Conservation (phyloP, 1,140 invertebrate genomes). For the Arion vulgaris region DNA sequence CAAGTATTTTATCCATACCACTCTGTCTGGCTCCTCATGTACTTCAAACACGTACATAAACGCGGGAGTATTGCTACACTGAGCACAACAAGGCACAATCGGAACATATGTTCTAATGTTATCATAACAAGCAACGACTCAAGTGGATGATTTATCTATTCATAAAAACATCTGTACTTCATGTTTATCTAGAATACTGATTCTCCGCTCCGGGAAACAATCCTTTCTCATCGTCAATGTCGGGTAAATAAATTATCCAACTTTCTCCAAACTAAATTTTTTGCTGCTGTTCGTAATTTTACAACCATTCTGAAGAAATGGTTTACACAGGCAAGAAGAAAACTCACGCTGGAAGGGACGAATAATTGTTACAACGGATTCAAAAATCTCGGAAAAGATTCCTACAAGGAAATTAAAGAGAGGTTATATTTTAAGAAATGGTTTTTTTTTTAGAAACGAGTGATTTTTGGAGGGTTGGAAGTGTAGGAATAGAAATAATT, state of each 20-base stretch:
- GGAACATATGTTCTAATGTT: too few species aligned
- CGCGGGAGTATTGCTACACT: too few species aligned
- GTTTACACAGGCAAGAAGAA: conserved; percentile 2
- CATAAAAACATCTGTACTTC: too few species aligned
- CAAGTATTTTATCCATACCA: too few species aligned
- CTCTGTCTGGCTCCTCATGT: too few species aligned
- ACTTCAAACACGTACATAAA: too few species aligned
- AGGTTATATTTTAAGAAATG: background rate
- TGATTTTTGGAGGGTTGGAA: background rate
- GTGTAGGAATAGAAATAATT: background rate
- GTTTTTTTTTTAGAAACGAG: background rate
- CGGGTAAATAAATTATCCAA: background rate
- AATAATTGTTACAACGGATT: background rate
- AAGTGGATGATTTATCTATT: too few species aligned
- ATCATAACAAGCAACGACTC: too few species aligned
- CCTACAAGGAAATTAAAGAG: background rate
- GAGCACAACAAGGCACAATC: too few species aligned
- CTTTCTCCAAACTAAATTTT: background rate
- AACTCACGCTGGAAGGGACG: background rate
- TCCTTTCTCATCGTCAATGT: background rate
- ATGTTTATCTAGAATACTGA: background rate
- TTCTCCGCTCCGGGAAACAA: background rate
- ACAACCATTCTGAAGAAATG: background rate
- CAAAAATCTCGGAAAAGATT: background rate
- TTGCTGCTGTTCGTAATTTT: background rate